Evolutionary conservation across 2,797 vertebrate genomes (phyloP).

Genomic region (Betta splendens): DNA sequence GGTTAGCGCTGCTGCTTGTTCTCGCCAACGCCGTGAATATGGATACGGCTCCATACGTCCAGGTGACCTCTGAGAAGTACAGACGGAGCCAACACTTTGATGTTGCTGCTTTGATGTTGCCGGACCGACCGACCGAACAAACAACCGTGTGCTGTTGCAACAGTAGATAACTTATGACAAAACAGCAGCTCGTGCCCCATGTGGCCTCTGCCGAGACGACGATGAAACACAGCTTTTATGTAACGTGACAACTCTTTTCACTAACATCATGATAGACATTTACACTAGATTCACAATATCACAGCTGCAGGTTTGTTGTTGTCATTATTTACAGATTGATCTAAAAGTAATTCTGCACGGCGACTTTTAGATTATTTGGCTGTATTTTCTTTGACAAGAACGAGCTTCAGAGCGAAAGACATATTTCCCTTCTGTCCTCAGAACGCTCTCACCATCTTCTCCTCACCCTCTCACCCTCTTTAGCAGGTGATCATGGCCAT

Average conservation of each 20-base stretch:
- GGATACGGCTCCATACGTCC: neutral
- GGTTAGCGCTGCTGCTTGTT: no score
- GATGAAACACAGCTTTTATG: neutral
- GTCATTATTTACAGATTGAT: no score
- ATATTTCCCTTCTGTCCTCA: slow-evolving; percentile 6
- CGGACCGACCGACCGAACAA: slow-evolving; percentile 23
- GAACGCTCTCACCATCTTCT: slow-evolving; percentile 7
- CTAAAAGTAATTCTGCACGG: no score
- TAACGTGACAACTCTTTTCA: neutral
- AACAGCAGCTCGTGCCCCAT: neutral
- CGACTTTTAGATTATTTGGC: no score
- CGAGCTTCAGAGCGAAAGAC: slow-evolving; percentile 53
- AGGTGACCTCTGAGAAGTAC: slow-evolving; percentile 23
- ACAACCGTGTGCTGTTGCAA: slow-evolving; percentile 15
- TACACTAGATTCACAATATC: neutral
- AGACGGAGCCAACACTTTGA: slow-evolving; percentile 36
- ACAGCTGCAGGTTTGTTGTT: neutral
- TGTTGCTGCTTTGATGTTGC: slow-evolving; percentile 38
- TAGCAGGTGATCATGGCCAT: slow-evolving; percentile 76
- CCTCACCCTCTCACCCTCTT: slow-evolving; percentile 19
- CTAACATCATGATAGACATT: neutral
- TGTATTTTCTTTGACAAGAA: no score
- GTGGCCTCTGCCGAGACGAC: neutral
- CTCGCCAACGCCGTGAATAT: neutral
- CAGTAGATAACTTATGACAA: neutral